These are phyloP conservation scores for Gulo gulo DNA, from an alignment of 2,113 vertebrate genomes.

Conservation along the genomic window DNA sequence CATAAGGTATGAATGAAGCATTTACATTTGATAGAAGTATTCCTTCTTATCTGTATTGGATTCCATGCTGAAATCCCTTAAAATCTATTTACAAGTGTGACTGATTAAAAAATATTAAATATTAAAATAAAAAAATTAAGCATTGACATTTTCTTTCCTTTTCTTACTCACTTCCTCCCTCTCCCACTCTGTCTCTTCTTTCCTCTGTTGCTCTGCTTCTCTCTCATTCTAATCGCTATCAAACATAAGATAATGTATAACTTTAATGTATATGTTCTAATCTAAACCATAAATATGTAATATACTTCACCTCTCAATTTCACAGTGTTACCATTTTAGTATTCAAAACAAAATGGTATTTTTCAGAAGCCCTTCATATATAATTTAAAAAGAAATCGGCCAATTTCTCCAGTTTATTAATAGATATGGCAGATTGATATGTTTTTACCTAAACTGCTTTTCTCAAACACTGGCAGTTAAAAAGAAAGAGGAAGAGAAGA, in stretches of 20 bases:
- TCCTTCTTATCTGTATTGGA: conserved; percentile 57
- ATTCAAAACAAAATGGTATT: conserved; percentile 60
- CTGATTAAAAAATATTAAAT: conserved; percentile 44
- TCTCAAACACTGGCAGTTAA: conserved; percentile 63
- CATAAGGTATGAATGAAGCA: conserved; percentile 34
- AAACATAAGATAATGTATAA: conserved; percentile 48
- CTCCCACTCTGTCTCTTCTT: not conserved
- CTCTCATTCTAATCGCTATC: conserved; percentile 58
- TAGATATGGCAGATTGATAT: conserved; percentile 65
- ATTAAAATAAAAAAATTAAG: not conserved
- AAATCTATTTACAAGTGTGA: conserved; percentile 57
- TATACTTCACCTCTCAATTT: conserved; percentile 47
- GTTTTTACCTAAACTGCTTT: conserved; percentile 73
- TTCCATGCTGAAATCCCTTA: conserved; percentile 67
- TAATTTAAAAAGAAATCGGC: conserved; percentile 70
- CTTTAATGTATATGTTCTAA: conserved; percentile 31
- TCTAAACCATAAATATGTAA: not conserved
- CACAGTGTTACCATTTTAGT: conserved; percentile 19
- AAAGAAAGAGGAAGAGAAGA: conserved; percentile 49
- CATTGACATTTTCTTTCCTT: not conserved
- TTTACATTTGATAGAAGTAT: conserved; percentile 54
- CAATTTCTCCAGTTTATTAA: conserved; percentile 66
- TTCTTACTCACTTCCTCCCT: not conserved
- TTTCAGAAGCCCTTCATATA: conserved; percentile 58
- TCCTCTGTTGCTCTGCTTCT: not conserved